Conservation (phyloP, 2,888 invertebrate genomes). For the Pheosia gnoma region DNA sequence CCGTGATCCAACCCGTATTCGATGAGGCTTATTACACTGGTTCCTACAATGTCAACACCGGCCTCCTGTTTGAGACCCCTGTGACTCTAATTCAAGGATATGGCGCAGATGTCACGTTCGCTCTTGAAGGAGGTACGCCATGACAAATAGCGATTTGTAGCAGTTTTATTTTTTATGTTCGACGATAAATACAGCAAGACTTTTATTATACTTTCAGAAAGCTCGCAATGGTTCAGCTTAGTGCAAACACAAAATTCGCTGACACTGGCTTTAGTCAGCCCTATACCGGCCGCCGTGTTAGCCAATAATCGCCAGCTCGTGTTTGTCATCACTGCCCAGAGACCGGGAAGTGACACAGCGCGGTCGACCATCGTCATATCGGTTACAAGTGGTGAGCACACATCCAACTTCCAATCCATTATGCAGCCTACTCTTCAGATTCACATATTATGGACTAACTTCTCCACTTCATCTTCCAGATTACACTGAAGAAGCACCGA, state of each 20-base stretch:
- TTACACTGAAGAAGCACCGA: conserved; percentile 7
- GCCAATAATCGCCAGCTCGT: conserved; percentile 17
- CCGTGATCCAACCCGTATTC: conserved; percentile 13
- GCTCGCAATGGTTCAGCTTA: conserved; percentile 16
- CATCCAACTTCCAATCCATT: neutral
- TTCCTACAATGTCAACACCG: conserved; percentile 27
- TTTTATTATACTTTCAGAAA: conserved; percentile 9
- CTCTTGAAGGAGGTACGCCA: neutral
- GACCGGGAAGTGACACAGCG: conserved; percentile 17
- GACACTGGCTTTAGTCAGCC: conserved; percentile 8
- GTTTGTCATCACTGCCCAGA: conserved; percentile 18
- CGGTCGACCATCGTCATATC: conserved; percentile 28
- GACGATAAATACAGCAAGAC: neutral
- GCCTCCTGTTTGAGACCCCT: conserved; percentile 31
- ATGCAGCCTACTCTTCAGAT: neutral
- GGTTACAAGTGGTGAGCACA: conserved; percentile 12
- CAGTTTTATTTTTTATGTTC: neutral
- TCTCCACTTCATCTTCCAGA: conserved; percentile 5
- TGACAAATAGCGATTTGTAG: conserved; percentile 9
- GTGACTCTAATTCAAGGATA: conserved; percentile 22
- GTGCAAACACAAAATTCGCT: conserved; percentile 14
- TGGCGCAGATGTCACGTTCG: neutral
- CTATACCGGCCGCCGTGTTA: conserved; percentile 19
- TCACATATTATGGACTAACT: neutral
- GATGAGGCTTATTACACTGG: conserved; percentile 42